phyloP scores from a whole-genome alignment of 2,113 vertebrate genomes.

The Scortum barcoo region DNA sequence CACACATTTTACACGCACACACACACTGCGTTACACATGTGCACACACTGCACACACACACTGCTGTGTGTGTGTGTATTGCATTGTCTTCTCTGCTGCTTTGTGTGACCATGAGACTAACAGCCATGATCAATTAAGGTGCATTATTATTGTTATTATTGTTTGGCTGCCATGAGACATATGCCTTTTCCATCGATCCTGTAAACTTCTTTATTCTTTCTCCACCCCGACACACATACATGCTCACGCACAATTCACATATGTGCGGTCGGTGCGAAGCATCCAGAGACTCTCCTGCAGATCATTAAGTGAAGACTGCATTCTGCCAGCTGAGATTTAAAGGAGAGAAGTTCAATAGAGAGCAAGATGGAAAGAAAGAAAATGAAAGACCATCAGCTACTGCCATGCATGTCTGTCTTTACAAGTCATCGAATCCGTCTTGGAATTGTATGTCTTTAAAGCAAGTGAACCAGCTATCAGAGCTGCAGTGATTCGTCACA shows the following conservation, averaged over 20 bases:
- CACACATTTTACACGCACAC: not conserved
- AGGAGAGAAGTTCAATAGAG: conserved; percentile 37
- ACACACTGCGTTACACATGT: conserved; percentile 20
- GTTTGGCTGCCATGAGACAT: conserved; percentile 14
- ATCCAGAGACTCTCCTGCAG: conserved; percentile 48
- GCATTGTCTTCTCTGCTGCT: not conserved
- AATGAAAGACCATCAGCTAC: not conserved
- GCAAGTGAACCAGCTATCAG: not conserved
- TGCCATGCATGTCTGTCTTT: not conserved
- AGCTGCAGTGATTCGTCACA: not conserved
- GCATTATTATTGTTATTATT: not conserved
- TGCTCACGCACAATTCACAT: not conserved
- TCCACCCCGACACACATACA: not conserved
- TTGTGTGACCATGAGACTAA: conserved; percentile 21
- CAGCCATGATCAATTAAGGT: conserved; percentile 22
- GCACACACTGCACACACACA: conserved; percentile 3
- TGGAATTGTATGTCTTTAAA: not conserved
- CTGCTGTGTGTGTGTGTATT: too few relatives aligned
- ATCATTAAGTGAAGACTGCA: conserved; percentile 66
- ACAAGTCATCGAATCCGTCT: not conserved
- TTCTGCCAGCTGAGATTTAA: conserved; percentile 56
- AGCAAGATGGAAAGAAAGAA: not conserved
- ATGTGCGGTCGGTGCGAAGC: not conserved
- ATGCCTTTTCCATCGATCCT: not conserved
- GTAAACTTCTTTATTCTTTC: not conserved